Evolutionary conservation across 2,888 invertebrate species (phyloP).

Genomic region (Thelaira solivaga): DNA sequence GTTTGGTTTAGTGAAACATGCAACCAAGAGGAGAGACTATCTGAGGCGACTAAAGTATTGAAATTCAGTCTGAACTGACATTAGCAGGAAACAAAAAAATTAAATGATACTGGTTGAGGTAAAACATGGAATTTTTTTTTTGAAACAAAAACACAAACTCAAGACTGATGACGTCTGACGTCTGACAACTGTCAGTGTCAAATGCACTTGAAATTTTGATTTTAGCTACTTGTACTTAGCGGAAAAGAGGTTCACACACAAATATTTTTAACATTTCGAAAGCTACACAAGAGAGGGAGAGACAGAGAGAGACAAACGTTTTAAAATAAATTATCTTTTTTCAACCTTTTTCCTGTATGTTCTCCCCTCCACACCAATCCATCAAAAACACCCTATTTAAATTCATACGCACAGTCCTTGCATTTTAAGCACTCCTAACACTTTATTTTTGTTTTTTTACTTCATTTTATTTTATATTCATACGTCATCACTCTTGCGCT

Average conservation of each 20-base stretch:
- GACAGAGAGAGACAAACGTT: too few relatives aligned
- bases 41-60: neutral
- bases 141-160: constrained; percentile 65
- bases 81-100: too few relatives aligned
- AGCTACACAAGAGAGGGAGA: too few relatives aligned
- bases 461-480: constrained; percentile 60
- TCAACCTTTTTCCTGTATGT: too few relatives aligned
- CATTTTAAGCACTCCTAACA: constrained; percentile 59
- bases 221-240: constrained; percentile 9
- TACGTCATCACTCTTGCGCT: constrained; percentile 56
- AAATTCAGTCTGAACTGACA: constrained; percentile 13
- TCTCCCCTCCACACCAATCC: too few relatives aligned
- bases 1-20: constrained; percentile 12
- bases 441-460: too few relatives aligned
- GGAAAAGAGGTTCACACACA: constrained; percentile 1
- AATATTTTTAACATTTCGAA: constrained; percentile 5
- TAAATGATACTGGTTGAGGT: too few relatives aligned
- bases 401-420: constrained; percentile 45
- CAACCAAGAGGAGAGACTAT: neutral
- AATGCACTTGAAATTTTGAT: constrained; percentile 44
- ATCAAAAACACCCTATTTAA: neutral
- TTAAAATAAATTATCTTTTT: too few relatives aligned
- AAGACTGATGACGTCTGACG: constrained; percentile 56
- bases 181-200: constrained; percentile 73
- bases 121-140: neutral